These are phyloP conservation scores for Cydia splendana DNA, from an alignment of 1,140 invertebrate species.

Conservation along the genomic window DNA sequence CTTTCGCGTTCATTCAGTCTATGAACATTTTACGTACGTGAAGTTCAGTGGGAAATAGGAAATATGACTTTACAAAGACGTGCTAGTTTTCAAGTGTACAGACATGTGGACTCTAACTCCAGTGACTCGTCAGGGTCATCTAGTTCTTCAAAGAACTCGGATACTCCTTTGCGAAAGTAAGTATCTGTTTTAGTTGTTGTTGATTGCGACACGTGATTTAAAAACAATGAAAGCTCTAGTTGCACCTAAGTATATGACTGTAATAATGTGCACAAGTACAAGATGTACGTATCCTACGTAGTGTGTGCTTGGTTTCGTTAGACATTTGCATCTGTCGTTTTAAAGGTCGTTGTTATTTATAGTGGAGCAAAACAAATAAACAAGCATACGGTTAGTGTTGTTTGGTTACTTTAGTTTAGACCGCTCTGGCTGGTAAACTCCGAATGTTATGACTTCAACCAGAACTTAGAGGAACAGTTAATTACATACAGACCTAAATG, in stretches of 20 bases:
- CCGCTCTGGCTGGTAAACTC: not conserved
- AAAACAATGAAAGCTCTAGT: not conserved
- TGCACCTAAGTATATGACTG: not conserved
- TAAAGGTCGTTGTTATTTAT: constrained; percentile 27
- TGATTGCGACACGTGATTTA: not conserved
- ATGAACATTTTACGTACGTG: constrained; percentile 25
- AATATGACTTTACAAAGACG: constrained; percentile 51
- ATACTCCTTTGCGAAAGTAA: constrained; percentile 67
- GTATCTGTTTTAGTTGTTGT: constrained; percentile 17
- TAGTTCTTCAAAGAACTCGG: constrained; percentile 50
- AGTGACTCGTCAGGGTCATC: constrained; percentile 64
- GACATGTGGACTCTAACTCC: constrained; percentile 50
- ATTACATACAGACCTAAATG: no score
- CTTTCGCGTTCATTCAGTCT: constrained; percentile 34
- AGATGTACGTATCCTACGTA: not conserved
- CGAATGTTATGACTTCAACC: not conserved
- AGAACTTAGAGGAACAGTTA: not conserved
- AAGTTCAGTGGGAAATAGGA: constrained; percentile 2
- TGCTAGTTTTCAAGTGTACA: constrained; percentile 61
- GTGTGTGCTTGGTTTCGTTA: not conserved
- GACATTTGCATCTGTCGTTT: constrained; percentile 22
- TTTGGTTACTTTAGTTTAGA: constrained; percentile 16
- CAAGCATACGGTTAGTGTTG: not conserved
- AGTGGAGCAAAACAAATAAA: constrained; percentile 20
- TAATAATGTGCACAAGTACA: not conserved